These are phyloP conservation scores for Xylota segnis DNA, from an alignment of 2,888 invertebrate species.

Conservation along the genomic window DNA sequence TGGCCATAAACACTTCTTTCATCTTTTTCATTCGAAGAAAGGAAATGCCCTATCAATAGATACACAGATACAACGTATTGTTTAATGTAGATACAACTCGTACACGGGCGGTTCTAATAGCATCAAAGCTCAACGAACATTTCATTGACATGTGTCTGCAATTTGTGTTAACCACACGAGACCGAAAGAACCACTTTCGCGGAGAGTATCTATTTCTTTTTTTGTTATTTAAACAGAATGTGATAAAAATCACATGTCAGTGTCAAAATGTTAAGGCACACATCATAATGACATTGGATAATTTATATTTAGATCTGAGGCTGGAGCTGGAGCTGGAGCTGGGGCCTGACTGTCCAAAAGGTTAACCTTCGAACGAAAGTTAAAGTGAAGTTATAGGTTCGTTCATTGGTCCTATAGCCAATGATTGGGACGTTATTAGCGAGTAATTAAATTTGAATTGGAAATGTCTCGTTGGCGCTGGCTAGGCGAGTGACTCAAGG, in stretches of 20 bases:
- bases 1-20: neutral
- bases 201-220: too few species aligned
- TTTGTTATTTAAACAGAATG: constrained; percentile 21
- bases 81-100: constrained; percentile 23
- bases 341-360: neutral
- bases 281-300: constrained; percentile 22
- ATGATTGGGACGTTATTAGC: constrained; percentile 7
- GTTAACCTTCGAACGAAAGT: neutral
- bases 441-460: neutral
- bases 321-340: neutral
- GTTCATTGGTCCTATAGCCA: too few species aligned
- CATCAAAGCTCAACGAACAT: constrained; percentile 3
- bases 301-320: constrained; percentile 7
- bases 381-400: neutral
- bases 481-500: neutral
- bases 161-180: constrained; percentile 55
- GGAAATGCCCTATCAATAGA: neutral
- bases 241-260: constrained; percentile 49
- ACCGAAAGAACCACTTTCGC: constrained; percentile 33
- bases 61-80: neutral
- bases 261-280: constrained; percentile 39
- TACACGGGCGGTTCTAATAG: constrained; percentile 4
- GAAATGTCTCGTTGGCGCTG: neutral
- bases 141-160: constrained; percentile 43
- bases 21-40: too few species aligned